Base-by-base conservation (phyloP, 92 coral and sea anemone genomes). In the Montipora capitata region DNA sequence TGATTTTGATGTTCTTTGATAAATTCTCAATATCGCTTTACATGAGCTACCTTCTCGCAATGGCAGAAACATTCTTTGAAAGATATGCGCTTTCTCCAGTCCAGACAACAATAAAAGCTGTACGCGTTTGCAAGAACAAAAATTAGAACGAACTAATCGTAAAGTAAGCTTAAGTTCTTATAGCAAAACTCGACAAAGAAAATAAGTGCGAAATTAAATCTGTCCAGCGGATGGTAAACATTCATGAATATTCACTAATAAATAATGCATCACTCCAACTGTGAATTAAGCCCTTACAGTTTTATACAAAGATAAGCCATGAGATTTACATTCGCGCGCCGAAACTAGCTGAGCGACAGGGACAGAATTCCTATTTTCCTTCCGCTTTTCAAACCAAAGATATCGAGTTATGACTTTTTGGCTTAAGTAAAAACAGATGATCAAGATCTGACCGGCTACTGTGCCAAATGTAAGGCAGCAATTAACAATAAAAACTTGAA, bases 221-320 rank as follows among this genome's bases (percentile, higher is more conserved):
- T 39, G 13, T 3, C 52, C 52, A 48, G 10, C 16, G 35, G 35
- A 44, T 13, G 16, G 41, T 17, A 20, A 41, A 45, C 84, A 35
- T 4, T 64, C 15, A 64, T 64, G 44, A 79, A 45, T 64, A 79
- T 79, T 65, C 72, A 64, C 72, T 44, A 27, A 73, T 79, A 20
- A 79, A 79, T 79, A 79, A 79, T 79, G 20, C 61, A 79, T 79
- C 10, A 45, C 84, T 79, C 44, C 45, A 79, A 64, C 57, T 62
- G 39, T 27, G 61, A 62, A 78, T 78, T 48, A 10, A 10, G 52
- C 52, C 52, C 52, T 48, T 62, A 64, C 20, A 40, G 52, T 58
- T 77, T 41, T 76, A 48, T 48, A 48, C 52, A 10, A 48, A 48
- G 52, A 48, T 48, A 48, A 48, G 52, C 52, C 10, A 2, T 5